A percentile compares a stretch with the other conserved stretches of the same genome.
phyloP scores from a whole-genome alignment of 2,888 invertebrate genomes.

The Neoaliturus tenellus region DNA sequence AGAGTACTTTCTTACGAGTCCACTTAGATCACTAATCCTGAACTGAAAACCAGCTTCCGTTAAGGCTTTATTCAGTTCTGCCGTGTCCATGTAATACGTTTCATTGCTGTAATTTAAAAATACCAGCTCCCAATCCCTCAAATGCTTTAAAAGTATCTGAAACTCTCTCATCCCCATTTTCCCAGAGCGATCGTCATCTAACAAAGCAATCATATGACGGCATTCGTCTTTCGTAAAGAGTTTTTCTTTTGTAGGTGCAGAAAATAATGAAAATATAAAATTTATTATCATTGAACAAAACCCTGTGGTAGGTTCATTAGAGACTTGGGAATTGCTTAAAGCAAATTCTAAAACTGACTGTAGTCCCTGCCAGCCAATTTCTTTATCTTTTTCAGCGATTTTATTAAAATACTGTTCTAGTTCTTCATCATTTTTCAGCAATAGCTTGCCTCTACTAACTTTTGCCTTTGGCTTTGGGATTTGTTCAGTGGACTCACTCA shows the following conservation, averaged over 20 bases:
- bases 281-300: not conserved
- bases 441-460: not conserved
- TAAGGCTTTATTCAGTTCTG: not conserved
- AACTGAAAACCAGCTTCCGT: not conserved
- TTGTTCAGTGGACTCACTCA: not conserved
- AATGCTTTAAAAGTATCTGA: not conserved
- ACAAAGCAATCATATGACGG: not conserved
- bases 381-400: not conserved
- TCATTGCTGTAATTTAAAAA: not conserved
- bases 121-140: not conserved
- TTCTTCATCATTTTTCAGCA: not conserved
- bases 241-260: not conserved
- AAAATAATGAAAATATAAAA: not conserved
- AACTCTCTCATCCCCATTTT: not conserved
- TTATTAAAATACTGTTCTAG: not conserved
- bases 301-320: not conserved
- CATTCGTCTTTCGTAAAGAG: not conserved
- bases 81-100: not conserved
- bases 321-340: not conserved
- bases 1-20: not conserved
- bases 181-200: not conserved
- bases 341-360: not conserved
- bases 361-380: not conserved
- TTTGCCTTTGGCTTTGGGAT: not conserved
- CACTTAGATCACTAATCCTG: not conserved